Base-by-base conservation (phyloP, 1,140 invertebrate genomes). In the Drosophila lacteicornis region DNA sequence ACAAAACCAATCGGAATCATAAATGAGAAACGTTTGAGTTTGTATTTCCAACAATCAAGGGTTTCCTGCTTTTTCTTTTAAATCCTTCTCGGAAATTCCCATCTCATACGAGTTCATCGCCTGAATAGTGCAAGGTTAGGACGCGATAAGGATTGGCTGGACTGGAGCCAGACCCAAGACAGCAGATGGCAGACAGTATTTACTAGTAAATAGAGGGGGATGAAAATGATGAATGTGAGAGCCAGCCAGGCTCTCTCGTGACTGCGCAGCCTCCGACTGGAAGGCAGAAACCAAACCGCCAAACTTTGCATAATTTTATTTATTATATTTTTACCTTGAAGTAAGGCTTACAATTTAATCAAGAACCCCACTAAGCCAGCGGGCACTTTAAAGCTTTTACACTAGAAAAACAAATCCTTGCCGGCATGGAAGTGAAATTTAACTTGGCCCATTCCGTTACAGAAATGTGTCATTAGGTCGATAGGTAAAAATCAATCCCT, bases 201-300 rank as follows among this genome's bases (percentile, higher is more conserved):
- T 46, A 43, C 63, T 66, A 66, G 59, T 63, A 66, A 66, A 66
- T 66, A 66, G 17, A 63, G 33, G 63, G 63, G 63, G 63, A 66
- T 66, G 58, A 66, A 66, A 66, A 19, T 47, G 33, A 66, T 36
- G 62, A 62, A 66, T 60, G 63, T 30, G 58, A 66, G 63, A 66
- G 63, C 12, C 40, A 33, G 33, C 17, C 42, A 9, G 33, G 56
- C 58, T 66, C 62, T 62, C 62, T 36, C 30, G 27, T n/a, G 57
- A 63, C 30, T 63, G 63, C 63, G 63, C 63, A 66, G 63, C 63
- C 63, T 66, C 63, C 63, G 59, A 47, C 42, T 65, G 46, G 19
- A 65, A 42, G 33, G 15, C 49, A 17, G 36, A 57, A 27, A 66
- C 58, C 22, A 17, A 47, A 42, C 53, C 53, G 43, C 38, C 22